A percentile compares a stretch with the other conserved stretches of the same genome.
These are phyloP conservation scores for roundworm (Caenorhabditis elegans) DNA, from an alignment of 1,140 invertebrate genomes.

Conservation along the genomic window WBcel235 BX284602.5:9158501-9159000, in stretches of 20 bases:
- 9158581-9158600: constrained; percentile 63
- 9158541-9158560: constrained; percentile 54
- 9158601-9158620: constrained; percentile 63
- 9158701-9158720: constrained; percentile 63
- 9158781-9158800: constrained; percentile 42
- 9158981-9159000: constrained; percentile 62
- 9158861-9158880: constrained; percentile 55
- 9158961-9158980: constrained; percentile 56
- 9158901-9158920: constrained; percentile 60
- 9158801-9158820: constrained; percentile 53
- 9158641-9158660: constrained; percentile 52
- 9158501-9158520: constrained; percentile 39
- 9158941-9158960: constrained; percentile 55
- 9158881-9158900: constrained; percentile 48
- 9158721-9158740: constrained; percentile 64
- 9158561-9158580: constrained; percentile 63
- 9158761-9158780: constrained; percentile 54
- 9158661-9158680: constrained; percentile 56
- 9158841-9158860: constrained; percentile 57
- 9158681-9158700: constrained; percentile 63
- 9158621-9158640: constrained; percentile 61
- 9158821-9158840: constrained; percentile 54
- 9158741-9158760: constrained; percentile 61
- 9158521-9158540: constrained; percentile 42
- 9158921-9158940: constrained; percentile 53